A percentile compares a stretch with the other conserved stretches of the same genome.
Evolutionary conservation across 2,113 vertebrate genomes (phyloP).

Genomic region (Malurus elegans): DNA sequence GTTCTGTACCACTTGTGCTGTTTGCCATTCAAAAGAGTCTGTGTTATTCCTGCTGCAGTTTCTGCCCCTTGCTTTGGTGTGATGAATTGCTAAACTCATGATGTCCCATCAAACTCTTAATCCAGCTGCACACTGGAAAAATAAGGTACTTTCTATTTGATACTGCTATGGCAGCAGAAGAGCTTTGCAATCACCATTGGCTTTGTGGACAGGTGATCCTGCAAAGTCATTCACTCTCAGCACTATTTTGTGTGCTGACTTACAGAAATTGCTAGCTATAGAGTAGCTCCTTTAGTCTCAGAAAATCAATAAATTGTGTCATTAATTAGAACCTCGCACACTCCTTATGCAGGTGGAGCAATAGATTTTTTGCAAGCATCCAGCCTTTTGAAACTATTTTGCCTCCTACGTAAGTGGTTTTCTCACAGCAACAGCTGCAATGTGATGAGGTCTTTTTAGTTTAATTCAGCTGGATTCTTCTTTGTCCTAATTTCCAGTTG

Average conservation of each 20-base stretch:
- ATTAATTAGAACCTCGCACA: neutral
- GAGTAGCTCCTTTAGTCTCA: neutral
- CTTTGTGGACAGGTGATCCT: conserved; percentile 11
- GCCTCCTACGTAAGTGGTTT: neutral
- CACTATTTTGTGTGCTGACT: conserved; percentile 20
- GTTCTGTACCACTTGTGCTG: neutral
- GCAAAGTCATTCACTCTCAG: conserved; percentile 46
- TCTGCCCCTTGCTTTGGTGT: neutral
- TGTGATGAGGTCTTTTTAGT: neutral
- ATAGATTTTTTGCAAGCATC: neutral
- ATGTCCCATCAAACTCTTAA: neutral
- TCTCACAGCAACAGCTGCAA: neutral
- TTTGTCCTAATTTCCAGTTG: neutral
- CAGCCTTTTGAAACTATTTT: neutral
- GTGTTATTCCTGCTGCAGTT: neutral
- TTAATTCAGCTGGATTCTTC: neutral
- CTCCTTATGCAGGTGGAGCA: neutral
- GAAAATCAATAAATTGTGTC: conserved; percentile 14
- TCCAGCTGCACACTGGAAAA: neutral
- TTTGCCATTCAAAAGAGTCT: neutral
- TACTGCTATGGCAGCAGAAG: neutral
- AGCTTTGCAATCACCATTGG: neutral
- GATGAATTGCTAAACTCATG: neutral
- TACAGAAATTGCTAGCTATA: neutral
- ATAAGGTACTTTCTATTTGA: neutral